Evolutionary conservation across 1,140 invertebrate genomes (phyloP), one percentile per base, ranked within the genome.

Genomic region (Drosophila sp.): DNA sequence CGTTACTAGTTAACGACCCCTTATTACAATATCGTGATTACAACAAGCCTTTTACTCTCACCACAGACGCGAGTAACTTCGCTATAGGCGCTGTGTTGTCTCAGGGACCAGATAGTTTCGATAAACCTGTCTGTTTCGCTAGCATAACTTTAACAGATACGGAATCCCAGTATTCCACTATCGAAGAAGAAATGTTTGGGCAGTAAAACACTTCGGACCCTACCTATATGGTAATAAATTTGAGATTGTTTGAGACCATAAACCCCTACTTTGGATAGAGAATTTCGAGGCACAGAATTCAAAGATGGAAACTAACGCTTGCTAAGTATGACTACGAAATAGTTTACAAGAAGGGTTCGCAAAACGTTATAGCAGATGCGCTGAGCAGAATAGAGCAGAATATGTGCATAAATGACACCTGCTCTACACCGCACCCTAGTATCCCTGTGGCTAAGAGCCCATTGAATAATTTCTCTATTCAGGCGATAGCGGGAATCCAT

Each of bases 171-270:
- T 69, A 57, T 32, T 54, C 50, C 10, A 61, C 66, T 2, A 41
- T 57, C n/a, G 44, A 67, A 41, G 60, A 66, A 10, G 55, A 66
- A 6, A 23, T 63, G n/a, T 54, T 4, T 63, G 30, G 61, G 11
- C 44, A 23, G 23, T 8, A 3, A 63, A 54, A 35, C 50, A 54
- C 1, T 54, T 63, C 10, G 4, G 41, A 5, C 17, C 29, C 23
- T 63, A 63, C 17, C 5, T 33, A 33, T 33, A 4, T 33, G 32
- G 32, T 4, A 33, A 33, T 33, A 33, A 33, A 33, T 5, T 33
- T 4, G 5, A 33, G 5, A 33, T 33, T 4, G 32, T 4, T 33
- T 4, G 3, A 5, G 32, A 33, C 5, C 32, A 33, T 33, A 33
- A 33, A 33, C 32, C 32, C 3, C 5, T 33, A 33, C 3, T 5